Evolutionary conservation across 2,113 vertebrate species (phyloP).

Genomic region (Xyrauchen texanus): DNA sequence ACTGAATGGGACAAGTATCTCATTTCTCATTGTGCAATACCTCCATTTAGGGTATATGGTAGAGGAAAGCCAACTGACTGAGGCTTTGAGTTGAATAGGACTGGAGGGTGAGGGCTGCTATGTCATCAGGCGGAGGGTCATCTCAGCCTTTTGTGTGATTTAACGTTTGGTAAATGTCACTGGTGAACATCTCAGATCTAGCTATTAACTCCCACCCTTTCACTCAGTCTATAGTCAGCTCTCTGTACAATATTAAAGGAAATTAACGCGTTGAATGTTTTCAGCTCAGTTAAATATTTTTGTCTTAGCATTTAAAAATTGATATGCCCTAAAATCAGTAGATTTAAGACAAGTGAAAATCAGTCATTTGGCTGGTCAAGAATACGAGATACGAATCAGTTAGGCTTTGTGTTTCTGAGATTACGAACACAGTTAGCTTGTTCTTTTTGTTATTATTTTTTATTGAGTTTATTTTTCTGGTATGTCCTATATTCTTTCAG

Average conservation of each 20-base stretch:
- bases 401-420: constrained; percentile 28
- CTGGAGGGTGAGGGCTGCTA: constrained; percentile 18
- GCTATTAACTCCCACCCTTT: background rate
- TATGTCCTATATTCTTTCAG: constrained; percentile 47
- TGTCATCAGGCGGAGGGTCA: constrained; percentile 17
- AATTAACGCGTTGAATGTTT: background rate
- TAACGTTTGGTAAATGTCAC: constrained; percentile 37
- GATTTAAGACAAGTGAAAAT: constrained; percentile 10
- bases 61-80: constrained; percentile 35
- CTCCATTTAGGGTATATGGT: constrained; percentile 33
- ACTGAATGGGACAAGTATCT: constrained; percentile 43
- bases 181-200: background rate
- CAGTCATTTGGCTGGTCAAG: constrained; percentile 20
- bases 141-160: constrained; percentile 25
- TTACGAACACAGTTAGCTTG: constrained; percentile 4
- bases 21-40: constrained; percentile 32
- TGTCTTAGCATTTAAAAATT: too few relatives aligned
- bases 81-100: constrained; percentile 28
- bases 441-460: constrained; percentile 28
- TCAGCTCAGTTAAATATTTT: background rate
- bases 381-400: background rate
- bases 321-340: background rate
- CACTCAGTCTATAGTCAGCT: constrained; percentile 6
- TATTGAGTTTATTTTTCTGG: constrained; percentile 27
- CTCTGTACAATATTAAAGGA: background rate